Evolutionary conservation across 2,888 invertebrate genomes (phyloP).

Genomic region (Matsumyia berberina): DNA sequence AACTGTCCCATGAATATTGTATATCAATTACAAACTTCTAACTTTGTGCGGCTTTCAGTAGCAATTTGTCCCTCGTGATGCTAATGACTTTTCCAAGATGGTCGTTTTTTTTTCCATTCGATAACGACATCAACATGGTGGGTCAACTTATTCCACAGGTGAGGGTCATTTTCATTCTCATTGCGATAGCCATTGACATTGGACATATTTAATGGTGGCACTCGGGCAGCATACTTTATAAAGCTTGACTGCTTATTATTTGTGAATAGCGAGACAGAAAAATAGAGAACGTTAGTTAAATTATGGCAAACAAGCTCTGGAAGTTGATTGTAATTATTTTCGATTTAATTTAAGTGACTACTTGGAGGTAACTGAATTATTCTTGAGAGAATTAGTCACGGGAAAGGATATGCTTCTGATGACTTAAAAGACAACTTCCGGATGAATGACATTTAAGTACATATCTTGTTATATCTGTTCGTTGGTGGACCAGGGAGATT

Average conservation of each 20-base stretch:
- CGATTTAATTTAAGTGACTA: slow-evolving; percentile 34
- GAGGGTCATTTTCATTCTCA: slow-evolving; percentile 78
- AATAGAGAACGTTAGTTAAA: slow-evolving; percentile 36
- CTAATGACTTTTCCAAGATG: slow-evolving; percentile 86
- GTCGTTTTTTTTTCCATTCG: slow-evolving; percentile 33
- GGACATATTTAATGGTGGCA: slow-evolving; percentile 82
- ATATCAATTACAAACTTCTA: too few species aligned
- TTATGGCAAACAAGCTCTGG: slow-evolving; percentile 42
- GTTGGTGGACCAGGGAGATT: too few species aligned
- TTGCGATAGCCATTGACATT: slow-evolving; percentile 81
- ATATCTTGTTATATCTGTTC: too few species aligned
- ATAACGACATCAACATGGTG: slow-evolving; percentile 40
- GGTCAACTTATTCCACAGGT: slow-evolving; percentile 73
- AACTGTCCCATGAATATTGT: slow-evolving; percentile 79
- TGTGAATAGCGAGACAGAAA: slow-evolving; percentile 1
- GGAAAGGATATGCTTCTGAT: neutral
- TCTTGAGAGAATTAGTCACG: slow-evolving; percentile 17
- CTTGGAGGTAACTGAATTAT: slow-evolving; percentile 17
- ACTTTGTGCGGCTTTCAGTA: too few species aligned
- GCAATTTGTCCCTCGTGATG: too few species aligned
- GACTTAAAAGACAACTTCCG: slow-evolving; percentile 19
- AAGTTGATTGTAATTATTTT: slow-evolving; percentile 52
- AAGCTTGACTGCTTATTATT: slow-evolving; percentile 79
- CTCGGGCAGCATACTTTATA: slow-evolving; percentile 82
- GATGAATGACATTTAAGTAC: too few species aligned